A percentile compares a stretch with the other conserved stretches of the same genome.
These are phyloP conservation scores for Agrochola macilenta DNA, from an alignment of 2,888 invertebrate species.

Conservation along the genomic window DNA sequence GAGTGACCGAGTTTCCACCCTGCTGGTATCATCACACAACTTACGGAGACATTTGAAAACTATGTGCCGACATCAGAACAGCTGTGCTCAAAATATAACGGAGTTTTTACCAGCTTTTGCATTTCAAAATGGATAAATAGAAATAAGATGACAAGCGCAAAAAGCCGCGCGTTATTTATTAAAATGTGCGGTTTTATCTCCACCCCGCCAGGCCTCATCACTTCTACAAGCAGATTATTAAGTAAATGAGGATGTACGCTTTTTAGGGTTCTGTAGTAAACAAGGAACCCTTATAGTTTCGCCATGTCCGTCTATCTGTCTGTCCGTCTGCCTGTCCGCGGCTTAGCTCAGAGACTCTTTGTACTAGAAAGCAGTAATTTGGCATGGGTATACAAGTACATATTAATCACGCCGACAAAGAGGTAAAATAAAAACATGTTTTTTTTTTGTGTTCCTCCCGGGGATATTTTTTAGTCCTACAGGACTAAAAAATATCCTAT, in stretches of 20 bases:
- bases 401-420: too few relatives aligned
- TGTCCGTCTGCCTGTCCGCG: too few relatives aligned
- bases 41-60: slow-evolving; percentile 70
- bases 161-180: slow-evolving; percentile 34
- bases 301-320: too few relatives aligned
- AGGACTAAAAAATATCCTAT: too few relatives aligned
- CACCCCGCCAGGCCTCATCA: slow-evolving; percentile 31
- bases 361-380: too few relatives aligned
- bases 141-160: slow-evolving; percentile 22
- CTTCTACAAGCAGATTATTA: slow-evolving; percentile 30
- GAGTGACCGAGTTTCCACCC: slow-evolving; percentile 74
- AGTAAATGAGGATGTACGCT: slow-evolving; percentile 12
- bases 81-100: slow-evolving; percentile 68
- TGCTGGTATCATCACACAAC: slow-evolving; percentile 68
- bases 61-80: slow-evolving; percentile 73
- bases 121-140: slow-evolving; percentile 39
- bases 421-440: too few relatives aligned
- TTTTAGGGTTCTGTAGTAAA: too few relatives aligned
- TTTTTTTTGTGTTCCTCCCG: too few relatives aligned
- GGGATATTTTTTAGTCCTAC: too few relatives aligned
- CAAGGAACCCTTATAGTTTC: too few relatives aligned
- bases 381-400: too few relatives aligned
- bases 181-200: slow-evolving; percentile 40
- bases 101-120: slow-evolving; percentile 3
- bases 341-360: too few relatives aligned